phyloP scores from a whole-genome alignment of 2,888 invertebrate genomes.

The Phengaris arion region DNA sequence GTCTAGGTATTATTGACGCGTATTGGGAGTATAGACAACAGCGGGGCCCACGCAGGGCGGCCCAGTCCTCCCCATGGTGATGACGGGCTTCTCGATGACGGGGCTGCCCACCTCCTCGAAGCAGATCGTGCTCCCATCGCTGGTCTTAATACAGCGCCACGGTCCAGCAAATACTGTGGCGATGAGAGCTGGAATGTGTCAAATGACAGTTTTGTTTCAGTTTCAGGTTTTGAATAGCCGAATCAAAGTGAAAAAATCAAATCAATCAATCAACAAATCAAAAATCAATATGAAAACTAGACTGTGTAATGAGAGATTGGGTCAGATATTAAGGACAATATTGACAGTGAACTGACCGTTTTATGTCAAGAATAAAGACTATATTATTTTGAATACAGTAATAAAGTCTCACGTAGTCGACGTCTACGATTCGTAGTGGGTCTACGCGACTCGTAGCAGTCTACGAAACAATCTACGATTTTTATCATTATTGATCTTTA shows the following conservation, averaged over 20 bases:
- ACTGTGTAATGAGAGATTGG: not conserved
- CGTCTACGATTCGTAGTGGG: not conserved
- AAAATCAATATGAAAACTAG: too few relatives aligned
- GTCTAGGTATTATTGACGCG: not conserved
- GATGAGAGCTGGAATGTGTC: constrained; percentile 50
- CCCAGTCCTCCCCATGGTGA: constrained; percentile 43
- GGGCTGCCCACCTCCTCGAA: constrained; percentile 49
- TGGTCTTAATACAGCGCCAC: constrained; percentile 53
- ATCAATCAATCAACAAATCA: too few relatives aligned
- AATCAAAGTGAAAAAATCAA: too few relatives aligned
- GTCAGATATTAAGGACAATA: not conserved
- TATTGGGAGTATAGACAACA: constrained; percentile 49
- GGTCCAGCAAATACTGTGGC: constrained; percentile 54
- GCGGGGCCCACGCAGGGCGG: constrained; percentile 53
- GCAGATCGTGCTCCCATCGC: constrained; percentile 55
- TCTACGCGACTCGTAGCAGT: not conserved
- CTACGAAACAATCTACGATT: not conserved
- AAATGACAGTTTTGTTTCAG: not conserved
- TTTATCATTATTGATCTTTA: too few relatives aligned
- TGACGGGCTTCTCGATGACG: constrained; percentile 47
- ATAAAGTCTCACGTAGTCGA: not conserved
- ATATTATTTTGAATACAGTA: not conserved
- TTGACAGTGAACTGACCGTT: too few relatives aligned
- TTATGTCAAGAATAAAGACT: too few relatives aligned
- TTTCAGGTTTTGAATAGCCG: too few relatives aligned